Base-by-base conservation (phyloP, 2,797 vertebrate genomes). In the Erethizon dorsatum region DNA sequence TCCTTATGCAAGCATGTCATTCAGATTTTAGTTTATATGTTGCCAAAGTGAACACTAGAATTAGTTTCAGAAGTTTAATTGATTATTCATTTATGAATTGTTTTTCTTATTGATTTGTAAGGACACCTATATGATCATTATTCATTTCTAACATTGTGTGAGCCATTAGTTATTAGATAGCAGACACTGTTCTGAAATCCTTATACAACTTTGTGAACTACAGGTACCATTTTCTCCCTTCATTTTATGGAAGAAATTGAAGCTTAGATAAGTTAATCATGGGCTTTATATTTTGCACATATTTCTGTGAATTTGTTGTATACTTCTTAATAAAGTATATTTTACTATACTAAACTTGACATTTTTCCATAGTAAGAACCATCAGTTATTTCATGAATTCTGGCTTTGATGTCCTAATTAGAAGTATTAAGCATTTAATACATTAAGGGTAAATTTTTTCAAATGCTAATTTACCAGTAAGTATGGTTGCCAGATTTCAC, bases 361-460 rank as follows among this genome's bases (percentile, higher is more conserved):
- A 71, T 83, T 91, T 97, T 83, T 73, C 79, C 56, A 2, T 61
- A 83, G 20, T 79, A 56, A 91, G 15, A 79, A 22, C n/a, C 83
- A 24, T 78, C 18, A 57, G 8, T 85, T 84, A 33, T 83, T 63
- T 45, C 78, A 79, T 17, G 61, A 52, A 83, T 87, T 94, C 78
- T 79, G 3, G 33, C 28, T 95, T 97, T 59, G 11, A 56, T 84
- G 69, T 91, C 78, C 63, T 86, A 13, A 45, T 90, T 84, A 93
- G 87, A 88, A 90, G 63, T 31, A 59, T 84, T 87, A 78, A 88
- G 4, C 80, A 28, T 94, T 88, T 87, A 79, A 78, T 93, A 37
- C 5, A 31, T 13, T 57, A 90, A 78, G 54, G 65, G 69, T 83
- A 54, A 90, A 75, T 75, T 93, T 79, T 41, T 78, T 95, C 41